Base-by-base conservation (phyloP, 2,888 invertebrate genomes). In the Latheticus oryzae region DNA sequence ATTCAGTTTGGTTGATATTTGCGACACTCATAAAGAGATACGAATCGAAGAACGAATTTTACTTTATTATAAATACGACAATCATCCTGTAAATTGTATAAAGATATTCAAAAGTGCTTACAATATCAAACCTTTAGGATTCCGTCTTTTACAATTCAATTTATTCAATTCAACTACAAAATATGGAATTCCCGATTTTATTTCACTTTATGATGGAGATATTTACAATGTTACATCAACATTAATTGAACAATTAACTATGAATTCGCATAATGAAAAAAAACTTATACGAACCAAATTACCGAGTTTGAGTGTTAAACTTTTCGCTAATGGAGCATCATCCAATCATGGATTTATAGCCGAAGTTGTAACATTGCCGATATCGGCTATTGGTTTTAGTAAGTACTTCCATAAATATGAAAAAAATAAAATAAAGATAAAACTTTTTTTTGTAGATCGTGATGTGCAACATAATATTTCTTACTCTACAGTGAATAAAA, bases 21-120 rank as follows among this genome's bases (percentile, higher is more conserved):
- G 99, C 77, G 95, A 97, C 73, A 91, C 96, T 1, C 89, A 90
- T 48, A 99, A 99, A 80, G 91, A 93, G 74, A 87, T 99, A 8
- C 84, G 85, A 1, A 86, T 99, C 1, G 92, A 95, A 76, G 95
- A 97, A 73, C 83, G 97, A 35, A 86, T 97, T 2, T 78, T 98
- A 0, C 76, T 99, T 11, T 99, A 97, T 76, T 97, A 96, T 79
- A 98, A 97, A 76, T 99, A 99, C 72, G 95, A 96, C 72, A 96
- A 96, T 67, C 88, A 90, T 76, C 94, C 97, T 0, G 93, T 97
- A 0, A 98, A 97, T 75, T 99, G 98, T 74, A 93, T 98, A 0
- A 99, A 99, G 79, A 95, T 97, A 66, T 96, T 99, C 75, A 89
- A 90, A 51, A 92, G 95, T 59, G 87, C 87, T 57, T 91, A 87